Percentiles rank a stretch among this genome's conserved stretches.
Evolutionary conservation across 2,113 vertebrate genomes (phyloP).

Genomic region (Semicossyphus pulcher): DNA sequence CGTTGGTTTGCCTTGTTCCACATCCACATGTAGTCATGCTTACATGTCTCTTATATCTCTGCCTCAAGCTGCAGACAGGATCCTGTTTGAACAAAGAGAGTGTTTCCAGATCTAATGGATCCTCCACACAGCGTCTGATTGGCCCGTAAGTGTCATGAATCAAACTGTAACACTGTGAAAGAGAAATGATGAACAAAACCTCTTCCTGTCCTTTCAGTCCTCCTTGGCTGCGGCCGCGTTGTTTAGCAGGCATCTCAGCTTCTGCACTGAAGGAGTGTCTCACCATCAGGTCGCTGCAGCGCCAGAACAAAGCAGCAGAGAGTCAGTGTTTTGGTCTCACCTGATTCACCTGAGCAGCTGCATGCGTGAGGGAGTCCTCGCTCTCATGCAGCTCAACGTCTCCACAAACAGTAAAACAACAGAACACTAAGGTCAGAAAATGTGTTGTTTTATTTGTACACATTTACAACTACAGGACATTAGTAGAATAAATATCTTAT

Average conservation of each 20-base stretch:
- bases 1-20: too few relatives aligned
- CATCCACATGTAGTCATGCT: too few relatives aligned
- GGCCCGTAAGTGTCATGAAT: conserved; percentile 25
- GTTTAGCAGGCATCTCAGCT: background rate
- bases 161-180: background rate
- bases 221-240: background rate
- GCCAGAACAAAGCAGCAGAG: background rate
- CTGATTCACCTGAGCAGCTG: too few relatives aligned
- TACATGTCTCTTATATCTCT: background rate
- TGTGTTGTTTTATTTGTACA: conserved; percentile 66
- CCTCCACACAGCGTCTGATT: background rate
- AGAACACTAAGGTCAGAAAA: conserved; percentile 46
- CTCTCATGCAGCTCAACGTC: too few relatives aligned
- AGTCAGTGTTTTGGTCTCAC: too few relatives aligned
- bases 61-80: background rate
- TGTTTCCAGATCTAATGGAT: background rate
- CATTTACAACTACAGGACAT: conserved; percentile 50
- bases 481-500: conserved; percentile 63
- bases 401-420: too few relatives aligned
- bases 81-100: too few relatives aligned
- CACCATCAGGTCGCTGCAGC: conserved; percentile 4
- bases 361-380: too few relatives aligned
- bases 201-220: background rate
- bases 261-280: conserved; percentile 11
- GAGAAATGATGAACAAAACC: background rate